Evolutionary conservation across 1,140 invertebrate species (phyloP).

Genomic region (Penaeus vannamei): DNA sequence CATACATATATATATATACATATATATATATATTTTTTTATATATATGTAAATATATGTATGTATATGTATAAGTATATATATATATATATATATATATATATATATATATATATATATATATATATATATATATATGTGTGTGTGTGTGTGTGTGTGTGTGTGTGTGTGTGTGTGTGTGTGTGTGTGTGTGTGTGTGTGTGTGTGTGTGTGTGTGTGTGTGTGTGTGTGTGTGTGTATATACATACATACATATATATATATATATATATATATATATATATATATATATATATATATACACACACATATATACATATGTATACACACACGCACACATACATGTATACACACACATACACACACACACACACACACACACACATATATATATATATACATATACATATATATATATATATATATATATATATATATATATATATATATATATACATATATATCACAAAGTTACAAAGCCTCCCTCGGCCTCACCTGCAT

Average conservation of each 20-base stretch:
- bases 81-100: background rate
- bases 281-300: background rate
- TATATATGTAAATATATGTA: background rate
- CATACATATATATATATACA: background rate
- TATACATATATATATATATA: background rate
- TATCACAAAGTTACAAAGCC: background rate
- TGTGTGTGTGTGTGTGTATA: background rate
- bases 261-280: background rate
- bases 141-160: slow-evolving; percentile 14
- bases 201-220: slow-evolving; percentile 11
- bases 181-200: slow-evolving; percentile 11
- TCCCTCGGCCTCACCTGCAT: too few relatives aligned
- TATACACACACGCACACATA: background rate
- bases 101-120: slow-evolving; percentile 16
- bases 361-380: too few relatives aligned
- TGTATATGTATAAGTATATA: background rate
- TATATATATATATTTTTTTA: background rate
- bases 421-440: background rate
- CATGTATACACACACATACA: too few relatives aligned
- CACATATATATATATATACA: background rate
- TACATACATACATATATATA: background rate
- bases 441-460: background rate
- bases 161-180: slow-evolving; percentile 12
- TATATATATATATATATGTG: slow-evolving; percentile 16
- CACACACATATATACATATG: background rate